Percentiles rank a stretch among this genome's conserved stretches.
These are phyloP conservation scores for Trachymyrmex cornetzi DNA, from an alignment of 1,140 invertebrate genomes.

Conservation along the genomic window DNA sequence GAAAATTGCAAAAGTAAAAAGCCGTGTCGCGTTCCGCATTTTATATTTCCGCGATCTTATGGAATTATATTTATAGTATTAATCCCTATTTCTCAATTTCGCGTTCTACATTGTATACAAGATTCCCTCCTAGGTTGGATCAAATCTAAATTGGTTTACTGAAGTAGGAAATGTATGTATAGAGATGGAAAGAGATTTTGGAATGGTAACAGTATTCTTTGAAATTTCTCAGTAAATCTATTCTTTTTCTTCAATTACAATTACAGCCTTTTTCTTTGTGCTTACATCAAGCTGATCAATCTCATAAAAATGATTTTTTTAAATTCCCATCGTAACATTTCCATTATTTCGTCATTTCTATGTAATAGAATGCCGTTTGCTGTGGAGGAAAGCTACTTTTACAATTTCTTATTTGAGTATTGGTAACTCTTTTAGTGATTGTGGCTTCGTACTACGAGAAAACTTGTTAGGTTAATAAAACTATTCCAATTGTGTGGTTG, in stretches of 20 bases:
- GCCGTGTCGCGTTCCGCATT: constrained; percentile 10
- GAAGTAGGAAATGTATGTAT: neutral
- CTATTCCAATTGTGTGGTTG: neutral
- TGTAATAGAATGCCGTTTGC: neutral
- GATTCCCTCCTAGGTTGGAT: neutral
- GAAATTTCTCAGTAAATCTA: neutral
- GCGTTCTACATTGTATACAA: constrained; percentile 38
- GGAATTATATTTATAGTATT: constrained; percentile 66
- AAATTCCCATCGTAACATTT: constrained; percentile 26
- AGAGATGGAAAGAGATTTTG: constrained; percentile 40
- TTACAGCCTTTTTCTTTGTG: neutral
- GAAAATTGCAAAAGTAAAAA: constrained; percentile 66
- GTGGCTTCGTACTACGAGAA: neutral
- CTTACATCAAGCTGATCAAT: neutral
- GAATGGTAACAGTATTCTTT: constrained; percentile 24
- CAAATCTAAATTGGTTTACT: constrained; percentile 50
- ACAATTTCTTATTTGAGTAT: constrained; percentile 21
- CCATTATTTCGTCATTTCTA: constrained; percentile 27
- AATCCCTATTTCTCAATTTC: constrained; percentile 49
- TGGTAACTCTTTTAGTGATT: neutral
- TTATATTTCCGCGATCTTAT: constrained; percentile 41
- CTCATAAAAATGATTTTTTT: neutral
- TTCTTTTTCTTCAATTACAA: neutral
- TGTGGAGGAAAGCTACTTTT: neutral
- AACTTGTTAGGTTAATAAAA: neutral